Evolutionary conservation across 2,113 vertebrate genomes (phyloP).

Genomic region (Alexandromys fortis): DNA sequence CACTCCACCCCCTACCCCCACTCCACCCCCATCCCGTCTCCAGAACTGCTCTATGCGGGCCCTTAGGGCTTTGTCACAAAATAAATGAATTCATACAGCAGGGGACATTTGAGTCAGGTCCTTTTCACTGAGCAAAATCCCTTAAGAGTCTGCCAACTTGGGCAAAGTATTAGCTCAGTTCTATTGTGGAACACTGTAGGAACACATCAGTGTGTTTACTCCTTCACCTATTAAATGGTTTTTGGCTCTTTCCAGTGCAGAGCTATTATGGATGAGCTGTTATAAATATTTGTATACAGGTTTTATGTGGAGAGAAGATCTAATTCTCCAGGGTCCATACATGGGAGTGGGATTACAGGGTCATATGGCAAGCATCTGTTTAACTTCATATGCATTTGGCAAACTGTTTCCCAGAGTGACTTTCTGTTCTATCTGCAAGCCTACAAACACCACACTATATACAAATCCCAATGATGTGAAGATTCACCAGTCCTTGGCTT

Average conservation of each 20-base stretch:
- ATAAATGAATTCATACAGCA: not conserved
- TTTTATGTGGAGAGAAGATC: slow-evolving; percentile 8
- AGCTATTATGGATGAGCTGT: not conserved
- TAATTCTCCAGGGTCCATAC: not conserved
- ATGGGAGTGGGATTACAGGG: not conserved
- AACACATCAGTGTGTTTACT: not conserved
- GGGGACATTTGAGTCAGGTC: not conserved
- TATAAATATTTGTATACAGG: slow-evolving; percentile 28
- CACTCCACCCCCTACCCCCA: no score
- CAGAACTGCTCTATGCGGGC: not conserved
- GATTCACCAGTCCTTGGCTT: not conserved
- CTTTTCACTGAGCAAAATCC: not conserved
- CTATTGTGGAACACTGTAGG: not conserved
- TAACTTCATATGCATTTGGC: not conserved
- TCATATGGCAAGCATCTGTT: not conserved
- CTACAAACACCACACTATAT: not conserved
- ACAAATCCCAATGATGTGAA: not conserved
- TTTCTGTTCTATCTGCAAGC: not conserved
- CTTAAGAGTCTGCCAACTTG: not conserved
- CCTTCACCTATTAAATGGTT: not conserved
- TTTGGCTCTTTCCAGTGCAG: not conserved
- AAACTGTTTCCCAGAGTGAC: not conserved
- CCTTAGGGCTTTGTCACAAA: not conserved
- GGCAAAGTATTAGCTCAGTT: not conserved
- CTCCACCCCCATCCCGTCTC: accelerated